Conservation (phyloP, 2,113 vertebrate genomes). For the Erinaceus europaeus region DNA sequence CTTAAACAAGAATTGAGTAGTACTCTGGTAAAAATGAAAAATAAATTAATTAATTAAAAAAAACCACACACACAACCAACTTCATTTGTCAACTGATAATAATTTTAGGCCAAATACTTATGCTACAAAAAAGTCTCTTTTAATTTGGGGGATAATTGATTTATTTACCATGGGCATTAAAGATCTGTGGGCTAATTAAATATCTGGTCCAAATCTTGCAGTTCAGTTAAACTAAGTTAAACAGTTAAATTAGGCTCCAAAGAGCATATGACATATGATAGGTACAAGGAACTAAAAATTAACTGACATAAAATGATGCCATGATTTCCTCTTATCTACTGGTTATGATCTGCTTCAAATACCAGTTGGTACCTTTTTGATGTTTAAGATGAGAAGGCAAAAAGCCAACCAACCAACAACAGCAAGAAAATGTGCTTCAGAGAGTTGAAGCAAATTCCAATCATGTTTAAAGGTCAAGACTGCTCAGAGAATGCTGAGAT, state of each 20-base stretch:
- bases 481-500: background rate
- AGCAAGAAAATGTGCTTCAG: slow-evolving; percentile 55
- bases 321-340: slow-evolving; percentile 23
- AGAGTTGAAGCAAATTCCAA: background rate
- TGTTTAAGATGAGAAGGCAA: slow-evolving; percentile 48
- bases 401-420: no score
- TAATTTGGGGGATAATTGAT: slow-evolving; percentile 38
- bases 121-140: slow-evolving; percentile 28
- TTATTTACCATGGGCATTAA: slow-evolving; percentile 4
- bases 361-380: slow-evolving; percentile 29
- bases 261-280: slow-evolving; percentile 52
- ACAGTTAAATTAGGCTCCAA: slow-evolving; percentile 50
- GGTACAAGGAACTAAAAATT: slow-evolving; percentile 69
- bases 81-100: slow-evolving; percentile 48
- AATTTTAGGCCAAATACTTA: slow-evolving; percentile 18
- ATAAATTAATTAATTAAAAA: no score
- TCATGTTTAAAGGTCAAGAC: background rate
- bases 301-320: slow-evolving; percentile 20
- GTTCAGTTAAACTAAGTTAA: no score
- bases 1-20: no score
- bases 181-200: slow-evolving; percentile 40
- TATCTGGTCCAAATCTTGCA: slow-evolving; percentile 27
- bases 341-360: slow-evolving; percentile 24
- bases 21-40: no score
- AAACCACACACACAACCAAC: no score